These are phyloP conservation scores for Euleptes europaea DNA, from an alignment of 2,113 vertebrate genomes.

Conservation along the genomic window DNA sequence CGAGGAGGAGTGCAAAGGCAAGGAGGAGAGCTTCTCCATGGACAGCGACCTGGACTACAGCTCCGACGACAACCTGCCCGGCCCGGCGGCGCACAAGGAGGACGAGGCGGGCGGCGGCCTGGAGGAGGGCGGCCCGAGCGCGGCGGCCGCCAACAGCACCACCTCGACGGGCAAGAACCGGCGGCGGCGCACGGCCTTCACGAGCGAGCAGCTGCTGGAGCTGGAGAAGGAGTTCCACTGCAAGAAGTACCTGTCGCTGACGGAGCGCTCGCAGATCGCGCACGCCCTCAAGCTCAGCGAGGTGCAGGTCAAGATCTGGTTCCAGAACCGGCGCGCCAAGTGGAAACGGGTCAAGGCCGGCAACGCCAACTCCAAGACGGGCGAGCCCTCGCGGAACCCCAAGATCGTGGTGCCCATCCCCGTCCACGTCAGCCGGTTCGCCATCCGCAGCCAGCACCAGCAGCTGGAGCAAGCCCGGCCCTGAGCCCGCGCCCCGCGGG, in stretches of 20 bases:
- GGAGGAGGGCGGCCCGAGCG: slow-evolving; percentile 77
- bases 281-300: slow-evolving; percentile 98
- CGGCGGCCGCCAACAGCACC: slow-evolving; percentile 67
- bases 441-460: slow-evolving; percentile 97
- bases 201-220: slow-evolving; percentile 97
- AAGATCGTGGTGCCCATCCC: slow-evolving; percentile 98
- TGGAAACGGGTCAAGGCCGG: slow-evolving; percentile 99
- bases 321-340: slow-evolving; percentile 97
- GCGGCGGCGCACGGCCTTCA: slow-evolving; percentile 93
- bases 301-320: slow-evolving; percentile 99
- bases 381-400: slow-evolving; percentile 94
- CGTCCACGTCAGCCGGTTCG: slow-evolving; percentile 97
- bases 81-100: slow-evolving; percentile 79
- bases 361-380: slow-evolving; percentile 96
- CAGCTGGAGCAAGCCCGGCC: slow-evolving; percentile 96
- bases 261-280: slow-evolving; percentile 97
- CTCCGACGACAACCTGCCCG: slow-evolving; percentile 91
- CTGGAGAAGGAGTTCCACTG: slow-evolving; percentile 99
- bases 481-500: slow-evolving; percentile 66
- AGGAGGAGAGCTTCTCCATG: slow-evolving; percentile 94
- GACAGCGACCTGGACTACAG: slow-evolving; percentile 98
- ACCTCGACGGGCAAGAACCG: slow-evolving; percentile 89
- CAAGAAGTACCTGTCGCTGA: slow-evolving; percentile 98
- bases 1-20: slow-evolving; percentile 83
- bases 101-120: slow-evolving; percentile 82